Evolutionary conservation across 2,113 vertebrate genomes (phyloP).

Genomic region (Tenebrosternarchus preto): DNA sequence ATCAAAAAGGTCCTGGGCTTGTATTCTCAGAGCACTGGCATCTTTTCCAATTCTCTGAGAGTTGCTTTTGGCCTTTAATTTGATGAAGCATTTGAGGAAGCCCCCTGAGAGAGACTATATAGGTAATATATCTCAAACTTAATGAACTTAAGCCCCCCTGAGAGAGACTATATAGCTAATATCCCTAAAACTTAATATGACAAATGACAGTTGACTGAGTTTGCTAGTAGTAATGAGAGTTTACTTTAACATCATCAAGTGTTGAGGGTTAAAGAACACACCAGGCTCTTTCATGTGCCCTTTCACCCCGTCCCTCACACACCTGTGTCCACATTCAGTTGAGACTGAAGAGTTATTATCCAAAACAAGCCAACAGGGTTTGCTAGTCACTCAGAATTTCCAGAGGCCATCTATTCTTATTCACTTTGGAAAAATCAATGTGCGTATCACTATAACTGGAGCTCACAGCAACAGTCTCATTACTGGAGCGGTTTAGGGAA

Average conservation of each 20-base stretch:
- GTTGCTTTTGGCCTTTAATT: not conserved
- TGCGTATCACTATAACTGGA: constrained; percentile 30
- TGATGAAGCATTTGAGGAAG: not conserved
- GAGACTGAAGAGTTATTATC: constrained; percentile 1
- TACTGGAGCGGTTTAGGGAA: constrained; percentile 7
- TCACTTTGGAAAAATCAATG: constrained; percentile 35
- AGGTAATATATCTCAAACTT: not conserved
- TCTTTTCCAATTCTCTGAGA: not conserved
- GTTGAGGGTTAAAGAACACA: constrained; percentile 7
- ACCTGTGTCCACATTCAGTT: not conserved
- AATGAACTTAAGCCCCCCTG: not conserved
- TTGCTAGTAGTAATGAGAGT: not conserved
- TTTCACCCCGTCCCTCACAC: not conserved
- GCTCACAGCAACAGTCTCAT: constrained; percentile 35
- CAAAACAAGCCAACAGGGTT: not conserved
- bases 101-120: not conserved
- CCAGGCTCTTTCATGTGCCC: not conserved
- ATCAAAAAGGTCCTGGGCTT: too few species aligned
- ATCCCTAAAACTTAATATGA: not conserved
- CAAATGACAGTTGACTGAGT: not conserved
- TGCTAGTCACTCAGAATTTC: constrained; percentile 12
- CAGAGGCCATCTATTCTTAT: constrained; percentile 41
- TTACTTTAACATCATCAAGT: not conserved
- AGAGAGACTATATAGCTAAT: not conserved
- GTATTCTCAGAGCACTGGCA: too few species aligned